Evolutionary conservation across 1,140 invertebrate genomes (phyloP).

Genomic region (Caenorhabditis tropicalis): DNA sequence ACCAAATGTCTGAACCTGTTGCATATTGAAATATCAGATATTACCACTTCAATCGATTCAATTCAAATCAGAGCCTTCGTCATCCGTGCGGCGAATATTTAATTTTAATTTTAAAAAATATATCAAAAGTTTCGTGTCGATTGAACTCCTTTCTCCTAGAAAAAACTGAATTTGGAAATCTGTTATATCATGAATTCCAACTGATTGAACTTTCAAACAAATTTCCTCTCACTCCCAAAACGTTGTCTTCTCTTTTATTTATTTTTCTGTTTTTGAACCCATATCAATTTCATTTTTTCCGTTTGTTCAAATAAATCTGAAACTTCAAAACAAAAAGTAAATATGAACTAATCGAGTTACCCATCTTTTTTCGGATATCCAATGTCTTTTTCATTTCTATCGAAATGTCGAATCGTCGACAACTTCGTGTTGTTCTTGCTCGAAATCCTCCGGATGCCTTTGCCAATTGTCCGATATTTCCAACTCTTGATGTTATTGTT

Average conservation of each 20-base stretch:
- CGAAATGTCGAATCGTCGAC: background rate
- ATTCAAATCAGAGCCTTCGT: too few species aligned
- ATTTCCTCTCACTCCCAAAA: too few species aligned
- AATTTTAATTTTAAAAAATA: too few species aligned
- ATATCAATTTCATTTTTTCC: background rate
- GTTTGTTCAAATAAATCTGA: background rate
- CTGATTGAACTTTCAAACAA: too few species aligned
- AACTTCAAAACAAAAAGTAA: background rate
- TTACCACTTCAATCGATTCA: too few species aligned
- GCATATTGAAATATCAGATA: too few species aligned
- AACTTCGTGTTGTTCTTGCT: slow-evolving; percentile 47
- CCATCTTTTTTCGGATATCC: background rate
- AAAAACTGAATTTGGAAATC: too few species aligned
- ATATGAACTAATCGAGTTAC: background rate
- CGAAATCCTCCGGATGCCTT: slow-evolving; percentile 51
- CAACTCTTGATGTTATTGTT: slow-evolving; percentile 19
- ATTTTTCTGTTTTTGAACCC: background rate
- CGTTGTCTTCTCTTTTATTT: background rate
- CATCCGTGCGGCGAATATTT: too few species aligned
- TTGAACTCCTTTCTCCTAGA: too few species aligned
- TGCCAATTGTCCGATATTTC: slow-evolving; percentile 44
- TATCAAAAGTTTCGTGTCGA: too few species aligned
- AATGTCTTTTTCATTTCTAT: background rate
- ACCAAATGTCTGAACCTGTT: too few species aligned
- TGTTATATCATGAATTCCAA: too few species aligned